phyloP scores from a whole-genome alignment of 2,888 invertebrate species.

The Agrilus cyanescens region DNA sequence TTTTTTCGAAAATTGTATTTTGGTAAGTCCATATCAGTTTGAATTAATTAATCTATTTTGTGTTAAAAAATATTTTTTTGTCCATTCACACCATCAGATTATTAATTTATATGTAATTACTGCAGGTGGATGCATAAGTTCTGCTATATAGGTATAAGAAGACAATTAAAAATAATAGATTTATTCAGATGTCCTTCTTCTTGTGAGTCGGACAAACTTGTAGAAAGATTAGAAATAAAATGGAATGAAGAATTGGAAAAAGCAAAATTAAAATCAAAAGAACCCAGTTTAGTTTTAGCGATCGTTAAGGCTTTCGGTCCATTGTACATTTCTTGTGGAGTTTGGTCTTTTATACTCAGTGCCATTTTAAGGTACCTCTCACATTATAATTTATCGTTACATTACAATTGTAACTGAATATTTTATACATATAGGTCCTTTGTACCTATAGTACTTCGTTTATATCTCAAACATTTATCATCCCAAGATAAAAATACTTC shows the following conservation, averaged over 20 bases:
- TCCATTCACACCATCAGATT: too few species aligned
- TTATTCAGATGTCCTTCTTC: slow-evolving; percentile 46
- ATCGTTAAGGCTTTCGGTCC: slow-evolving; percentile 44
- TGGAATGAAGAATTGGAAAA: slow-evolving; percentile 46
- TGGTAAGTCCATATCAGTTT: too few species aligned
- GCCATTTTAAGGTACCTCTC: too few species aligned
- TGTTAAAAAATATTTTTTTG: too few species aligned
- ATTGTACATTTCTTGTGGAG: slow-evolving; percentile 44
- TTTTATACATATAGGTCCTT: slow-evolving; percentile 11
- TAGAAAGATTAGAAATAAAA: slow-evolving; percentile 47
- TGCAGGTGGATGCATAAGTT: slow-evolving; percentile 27
- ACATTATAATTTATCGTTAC: too few species aligned
- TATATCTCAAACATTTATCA: slow-evolving; percentile 11
- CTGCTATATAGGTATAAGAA: slow-evolving; percentile 41
- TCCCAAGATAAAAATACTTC: background rate
- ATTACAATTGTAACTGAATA: too few species aligned
- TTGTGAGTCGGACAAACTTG: slow-evolving; percentile 49
- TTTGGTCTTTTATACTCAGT: slow-evolving; percentile 39
- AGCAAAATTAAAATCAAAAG: slow-evolving; percentile 37
- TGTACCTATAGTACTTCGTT: slow-evolving; percentile 11
- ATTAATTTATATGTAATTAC: background rate
- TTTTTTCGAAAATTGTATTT: too few species aligned
- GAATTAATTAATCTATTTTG: too few species aligned
- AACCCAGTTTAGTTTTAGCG: slow-evolving; percentile 46
- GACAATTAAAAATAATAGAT: slow-evolving; percentile 50